Percentiles rank a stretch among this genome's conserved stretches.
Evolutionary conservation across 2,797 vertebrate species (phyloP).

Genomic region (Pipistrellus nathusii): DNA sequence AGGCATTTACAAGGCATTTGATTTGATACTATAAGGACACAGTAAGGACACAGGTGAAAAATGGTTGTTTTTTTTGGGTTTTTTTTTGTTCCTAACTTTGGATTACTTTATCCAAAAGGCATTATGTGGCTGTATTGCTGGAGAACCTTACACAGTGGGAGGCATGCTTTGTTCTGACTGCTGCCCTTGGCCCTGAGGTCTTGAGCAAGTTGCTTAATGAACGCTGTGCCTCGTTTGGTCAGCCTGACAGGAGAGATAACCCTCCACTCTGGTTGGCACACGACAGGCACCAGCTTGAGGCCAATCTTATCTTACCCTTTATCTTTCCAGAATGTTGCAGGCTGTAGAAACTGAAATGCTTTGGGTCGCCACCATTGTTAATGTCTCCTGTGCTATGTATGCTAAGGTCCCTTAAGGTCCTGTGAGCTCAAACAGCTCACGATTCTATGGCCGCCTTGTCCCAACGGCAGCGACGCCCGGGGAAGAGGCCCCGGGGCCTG

Average conservation of each 20-base stretch:
- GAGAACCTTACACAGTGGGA: neutral
- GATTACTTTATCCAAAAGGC: neutral
- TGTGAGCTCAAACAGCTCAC: neutral
- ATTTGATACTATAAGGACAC: neutral
- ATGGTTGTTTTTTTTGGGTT: neutral
- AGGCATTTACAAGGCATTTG: neutral
- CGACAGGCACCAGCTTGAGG: neutral
- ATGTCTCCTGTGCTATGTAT: neutral
- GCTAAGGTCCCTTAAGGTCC: neutral
- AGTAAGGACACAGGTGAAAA: neutral
- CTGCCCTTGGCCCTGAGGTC: neutral
- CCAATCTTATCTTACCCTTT: neutral
- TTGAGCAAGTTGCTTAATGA: neutral
- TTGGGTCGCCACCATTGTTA: neutral
- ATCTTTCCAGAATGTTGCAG: slow-evolving; percentile 4
- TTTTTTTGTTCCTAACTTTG: neutral
- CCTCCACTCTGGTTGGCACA: neutral
- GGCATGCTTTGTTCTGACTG: neutral
- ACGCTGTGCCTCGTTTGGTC: neutral
- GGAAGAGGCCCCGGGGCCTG: neutral
- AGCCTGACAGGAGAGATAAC: neutral
- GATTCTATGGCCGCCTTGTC: neutral
- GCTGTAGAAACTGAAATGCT: neutral
- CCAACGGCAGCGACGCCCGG: neutral
- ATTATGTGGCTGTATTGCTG: neutral